phyloP scores from a whole-genome alignment of 2,113 vertebrate genomes.

The Poeciliopsis occidentalis region DNA sequence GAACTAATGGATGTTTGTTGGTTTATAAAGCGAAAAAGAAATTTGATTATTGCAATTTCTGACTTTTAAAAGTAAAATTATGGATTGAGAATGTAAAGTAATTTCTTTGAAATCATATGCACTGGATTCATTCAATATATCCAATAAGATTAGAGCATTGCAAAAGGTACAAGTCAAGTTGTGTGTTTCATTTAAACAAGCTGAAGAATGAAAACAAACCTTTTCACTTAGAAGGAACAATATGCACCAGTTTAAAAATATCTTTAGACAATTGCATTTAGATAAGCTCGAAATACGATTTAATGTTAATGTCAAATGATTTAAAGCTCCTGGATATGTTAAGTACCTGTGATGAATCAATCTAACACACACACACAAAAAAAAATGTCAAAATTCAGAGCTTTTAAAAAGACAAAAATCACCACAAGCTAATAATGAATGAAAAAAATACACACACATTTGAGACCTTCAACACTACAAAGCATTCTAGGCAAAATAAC shows the following conservation, averaged over 20 bases:
- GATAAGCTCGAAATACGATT: not conserved
- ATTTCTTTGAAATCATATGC: constrained; percentile 17
- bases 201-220: constrained; percentile 49
- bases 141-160: not conserved
- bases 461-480: not conserved
- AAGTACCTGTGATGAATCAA: not conserved
- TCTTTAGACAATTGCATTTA: constrained; percentile 17
- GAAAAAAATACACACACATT: not conserved
- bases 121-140: constrained; percentile 6
- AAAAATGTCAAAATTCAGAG: not conserved
- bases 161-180: constrained; percentile 29
- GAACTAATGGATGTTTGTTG: constrained; percentile 57
- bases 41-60: constrained; percentile 26
- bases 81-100: constrained; percentile 7
- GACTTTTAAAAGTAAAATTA: constrained; percentile 24
- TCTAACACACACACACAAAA: not conserved
- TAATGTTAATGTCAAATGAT: not conserved
- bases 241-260: constrained; percentile 37
- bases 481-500: not conserved
- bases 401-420: not conserved
- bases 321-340: constrained; percentile 10
- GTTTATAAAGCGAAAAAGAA: constrained; percentile 44
- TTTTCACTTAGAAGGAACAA: constrained; percentile 42
- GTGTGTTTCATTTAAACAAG: constrained; percentile 36
- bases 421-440: not conserved